Percentiles rank a stretch among this genome's conserved stretches.
These are phyloP conservation scores for Henricia sp. DNA, from an alignment of 53 echinoderm and acorn worm genomes.

Conservation along the genomic window DNA sequence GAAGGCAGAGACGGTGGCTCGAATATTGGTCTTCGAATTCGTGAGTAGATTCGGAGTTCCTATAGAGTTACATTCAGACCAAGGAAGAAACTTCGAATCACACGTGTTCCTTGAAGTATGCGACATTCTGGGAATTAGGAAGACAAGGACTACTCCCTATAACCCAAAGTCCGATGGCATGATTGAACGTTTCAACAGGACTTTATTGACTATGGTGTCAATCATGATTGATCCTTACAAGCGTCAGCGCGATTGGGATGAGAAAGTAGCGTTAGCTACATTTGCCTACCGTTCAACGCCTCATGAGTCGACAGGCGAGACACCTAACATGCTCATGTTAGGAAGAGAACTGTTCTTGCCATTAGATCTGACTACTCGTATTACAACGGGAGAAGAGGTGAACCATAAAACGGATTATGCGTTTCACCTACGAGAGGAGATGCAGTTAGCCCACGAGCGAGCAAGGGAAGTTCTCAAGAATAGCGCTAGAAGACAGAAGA, in stretches of 20 bases:
- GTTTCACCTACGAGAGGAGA: neutral
- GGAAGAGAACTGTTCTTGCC: neutral
- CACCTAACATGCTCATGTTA: constrained; percentile 2
- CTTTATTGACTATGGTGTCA: neutral
- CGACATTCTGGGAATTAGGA: neutral
- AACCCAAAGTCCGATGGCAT: constrained; percentile 1
- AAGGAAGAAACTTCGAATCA: too few relatives aligned
- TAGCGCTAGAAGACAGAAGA: neutral
- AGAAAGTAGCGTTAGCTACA: neutral
- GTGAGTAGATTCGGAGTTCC: neutral
- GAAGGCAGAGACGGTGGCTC: neutral
- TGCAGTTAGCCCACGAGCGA: too few relatives aligned
- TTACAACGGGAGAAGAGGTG: neutral
- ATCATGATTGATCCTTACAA: neutral
- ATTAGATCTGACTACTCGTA: too few relatives aligned
- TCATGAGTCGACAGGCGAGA: neutral
- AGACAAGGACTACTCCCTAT: neutral
- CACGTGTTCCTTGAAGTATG: too few relatives aligned
- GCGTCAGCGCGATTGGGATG: constrained; percentile 1
- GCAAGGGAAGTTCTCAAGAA: neutral
- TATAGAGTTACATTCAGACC: neutral
- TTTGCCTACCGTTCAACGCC: constrained; percentile 2
- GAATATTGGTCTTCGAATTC: neutral
- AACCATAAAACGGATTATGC: neutral
- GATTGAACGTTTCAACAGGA: neutral